phyloP scores from a whole-genome alignment of 2,888 invertebrate species.

The Trissolcus brochymenae region DNA sequence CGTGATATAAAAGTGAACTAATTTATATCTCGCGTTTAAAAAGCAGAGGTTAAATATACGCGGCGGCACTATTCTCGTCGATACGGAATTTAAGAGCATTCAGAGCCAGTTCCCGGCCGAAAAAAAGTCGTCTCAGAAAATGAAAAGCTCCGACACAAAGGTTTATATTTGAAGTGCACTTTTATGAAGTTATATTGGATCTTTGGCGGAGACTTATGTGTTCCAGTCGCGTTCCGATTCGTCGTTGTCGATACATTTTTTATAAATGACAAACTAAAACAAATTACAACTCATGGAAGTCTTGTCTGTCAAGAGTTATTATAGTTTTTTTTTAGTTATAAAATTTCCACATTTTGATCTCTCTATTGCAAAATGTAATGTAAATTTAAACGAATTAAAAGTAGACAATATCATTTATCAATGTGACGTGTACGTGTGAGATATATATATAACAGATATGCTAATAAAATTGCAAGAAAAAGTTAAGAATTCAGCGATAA shows the following conservation, averaged over 20 bases:
- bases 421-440: too few relatives aligned
- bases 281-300: too few relatives aligned
- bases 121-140: constrained; percentile 16
- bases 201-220: constrained; percentile 23
- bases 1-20: constrained; percentile 21
- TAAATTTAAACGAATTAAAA: too few relatives aligned
- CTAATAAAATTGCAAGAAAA: too few relatives aligned
- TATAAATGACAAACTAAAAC: constrained; percentile 11
- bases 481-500: too few relatives aligned
- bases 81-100: background rate
- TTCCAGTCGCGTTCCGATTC: background rate
- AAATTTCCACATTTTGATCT: too few relatives aligned
- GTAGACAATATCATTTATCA: too few relatives aligned
- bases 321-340: too few relatives aligned
- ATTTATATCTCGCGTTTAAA: constrained; percentile 25
- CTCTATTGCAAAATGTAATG: too few relatives aligned
- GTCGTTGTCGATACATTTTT: constrained; percentile 32
- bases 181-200: constrained; percentile 46
- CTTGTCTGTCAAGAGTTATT: too few relatives aligned
- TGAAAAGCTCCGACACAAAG: constrained; percentile 29
- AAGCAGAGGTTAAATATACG: constrained; percentile 16
- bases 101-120: constrained; percentile 4
- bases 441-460: too few relatives aligned
- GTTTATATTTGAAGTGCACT: constrained; percentile 40
- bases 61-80: constrained; percentile 6